Evolutionary conservation across 1,140 invertebrate genomes (phyloP), one percentile per base, ranked within the genome.

Genomic region (Lineus longissimus): DNA sequence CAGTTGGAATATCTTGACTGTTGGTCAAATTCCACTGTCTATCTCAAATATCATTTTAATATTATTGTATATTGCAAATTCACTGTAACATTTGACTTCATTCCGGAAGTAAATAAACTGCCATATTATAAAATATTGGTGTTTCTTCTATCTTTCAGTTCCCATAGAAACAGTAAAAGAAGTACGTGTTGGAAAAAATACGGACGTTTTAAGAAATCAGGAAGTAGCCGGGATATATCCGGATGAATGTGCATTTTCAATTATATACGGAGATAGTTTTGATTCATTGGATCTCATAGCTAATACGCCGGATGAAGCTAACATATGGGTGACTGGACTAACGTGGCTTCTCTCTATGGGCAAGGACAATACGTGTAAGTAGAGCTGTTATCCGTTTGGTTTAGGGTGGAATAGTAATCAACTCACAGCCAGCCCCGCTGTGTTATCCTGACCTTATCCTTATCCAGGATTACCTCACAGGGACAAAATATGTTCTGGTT

Each of bases 241-340:
- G 57, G 82, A 87, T 67, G 87, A 87, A 63, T 87, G 87, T 73
- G 83, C 85, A 41, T 88, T 88, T 72, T 87, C 87, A 33, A 85
- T 88, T 41, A 83, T 88, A 43, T 86, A 87, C 69, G 86, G 86
- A 15, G 85, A 87, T 41, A 81, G 84, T 40, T 88, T 85, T 76
- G 85, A 86, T 54, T 84, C 84, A 25, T 77, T 88, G 51, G 87
- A 88, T 75, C 74, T 88, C 55, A 84, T 88, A 55, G 87, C 87
- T 15, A 79, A 83, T 54, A 82, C 83, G 25, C 80, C 86, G 9
- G 86, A 87, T 66, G 87, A 88, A 72, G 86, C 87, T 9, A 88
- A 86, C 69, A 86, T 88, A 61, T 88, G 87, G 87, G 83, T 87
- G 9, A 86, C 84, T 1, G 85, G 86, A 45, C 73, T 87, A 0